These are phyloP conservation scores for Agrochola macilenta DNA, from an alignment of 2,888 invertebrate genomes.

Conservation along the genomic window DNA sequence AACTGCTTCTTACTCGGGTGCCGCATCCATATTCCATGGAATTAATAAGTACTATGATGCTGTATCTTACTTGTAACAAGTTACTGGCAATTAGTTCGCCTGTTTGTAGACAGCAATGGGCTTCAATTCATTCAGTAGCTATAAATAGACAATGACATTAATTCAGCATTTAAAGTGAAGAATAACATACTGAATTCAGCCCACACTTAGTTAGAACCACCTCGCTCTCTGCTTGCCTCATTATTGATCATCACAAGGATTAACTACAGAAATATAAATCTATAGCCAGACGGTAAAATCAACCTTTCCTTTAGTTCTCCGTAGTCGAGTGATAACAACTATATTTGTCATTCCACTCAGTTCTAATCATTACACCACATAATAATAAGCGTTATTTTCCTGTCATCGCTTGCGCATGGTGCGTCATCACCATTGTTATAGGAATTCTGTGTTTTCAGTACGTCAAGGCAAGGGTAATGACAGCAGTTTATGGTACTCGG, in stretches of 20 bases:
- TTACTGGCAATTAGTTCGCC: not conserved
- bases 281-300: conserved; percentile 32
- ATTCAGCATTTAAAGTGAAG: conserved; percentile 18
- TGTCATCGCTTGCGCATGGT: conserved; percentile 58
- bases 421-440: conserved; percentile 72
- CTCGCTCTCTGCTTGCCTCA: conserved; percentile 11
- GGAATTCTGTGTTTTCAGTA: conserved; percentile 66
- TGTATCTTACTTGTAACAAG: not conserved
- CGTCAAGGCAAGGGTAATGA: conserved; percentile 64
- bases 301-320: conserved; percentile 51
- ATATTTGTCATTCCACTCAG: conserved; percentile 51
- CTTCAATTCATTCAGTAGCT: not conserved
- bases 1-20: not conserved
- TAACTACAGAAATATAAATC: conserved; percentile 40
- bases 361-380: conserved; percentile 59
- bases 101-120: conserved; percentile 11
- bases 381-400: conserved; percentile 70
- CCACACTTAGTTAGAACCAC: conserved; percentile 12
- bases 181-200: conserved; percentile 19
- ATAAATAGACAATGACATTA: conserved; percentile 25
- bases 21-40: conserved; percentile 1
- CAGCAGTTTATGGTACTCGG: conserved; percentile 45
- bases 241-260: conserved; percentile 30
- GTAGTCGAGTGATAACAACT: conserved; percentile 55
- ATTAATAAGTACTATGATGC: not conserved